Evolutionary conservation across 2,797 vertebrate species (phyloP), one percentile per base, ranked within the genome.

Genomic region (Vultur gryphus): DNA sequence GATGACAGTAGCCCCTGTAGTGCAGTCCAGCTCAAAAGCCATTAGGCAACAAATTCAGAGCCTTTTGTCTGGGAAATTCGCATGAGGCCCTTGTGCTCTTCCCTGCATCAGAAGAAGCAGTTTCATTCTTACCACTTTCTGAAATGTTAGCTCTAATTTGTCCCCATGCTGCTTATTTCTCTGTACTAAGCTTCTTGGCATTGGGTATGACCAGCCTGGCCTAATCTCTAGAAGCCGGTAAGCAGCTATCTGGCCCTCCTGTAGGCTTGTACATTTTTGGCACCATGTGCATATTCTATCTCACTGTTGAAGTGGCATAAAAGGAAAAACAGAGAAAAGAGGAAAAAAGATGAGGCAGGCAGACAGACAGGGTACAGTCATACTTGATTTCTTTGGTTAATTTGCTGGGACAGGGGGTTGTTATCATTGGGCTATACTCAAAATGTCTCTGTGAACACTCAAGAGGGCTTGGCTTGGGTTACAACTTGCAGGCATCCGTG

Each of bases 401-500:
- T 64, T 82, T 92, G 11, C 41, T 54, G 73, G 66, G 39, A 16
- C 13, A 33, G 44, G 62, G 41, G 7, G 4, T 48, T 59, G 20
- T 80, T 91, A 21, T 79, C 84, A 10, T 65, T 37, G 39, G 39
- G 15, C 31, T 89, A 3, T 59, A 48, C 65, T 90, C 58, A 72
- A 94, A 96, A 90, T 28, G 65, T 70, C 58, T 86, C 73, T 95
- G 85, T 69, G 89, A 91, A 84, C 10, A 17, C 80, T 93, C 80
- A 64, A 39, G 66, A 84, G 70, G 71, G 54, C 80, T 88, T 95
- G 87, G 57, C 71, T 89, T 92, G 54, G 33, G 20, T 95, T 86
- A 55, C 66, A 82, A 41, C 29, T 90, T 87, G 37, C 70, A 97
- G 87, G 67, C 90, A 43, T 90, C 55, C 54, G n/a, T 67, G 72